phyloP scores from a whole-genome alignment of 1,140 invertebrate genomes.

The Drosophila santomea region DNA sequence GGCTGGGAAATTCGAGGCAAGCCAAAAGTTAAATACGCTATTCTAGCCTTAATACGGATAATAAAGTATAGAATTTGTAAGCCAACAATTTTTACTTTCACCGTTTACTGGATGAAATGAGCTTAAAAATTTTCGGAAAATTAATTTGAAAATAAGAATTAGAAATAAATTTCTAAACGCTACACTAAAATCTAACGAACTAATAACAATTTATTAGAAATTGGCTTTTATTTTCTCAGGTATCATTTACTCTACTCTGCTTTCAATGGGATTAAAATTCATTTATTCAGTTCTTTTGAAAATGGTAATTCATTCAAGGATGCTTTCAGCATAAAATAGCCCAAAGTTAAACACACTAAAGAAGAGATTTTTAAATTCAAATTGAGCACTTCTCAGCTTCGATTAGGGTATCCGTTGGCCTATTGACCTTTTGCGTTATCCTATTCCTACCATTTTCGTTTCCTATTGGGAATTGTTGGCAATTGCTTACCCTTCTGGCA shows the following conservation, averaged over 20 bases:
- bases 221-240: not conserved
- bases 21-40: slow-evolving; percentile 38
- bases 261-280: slow-evolving; percentile 5
- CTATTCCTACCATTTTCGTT: slow-evolving; percentile 29
- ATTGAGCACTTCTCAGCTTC: not conserved
- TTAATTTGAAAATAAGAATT: not conserved
- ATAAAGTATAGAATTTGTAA: not conserved
- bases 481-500: slow-evolving; percentile 45
- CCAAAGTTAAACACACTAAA: not conserved
- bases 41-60: not conserved
- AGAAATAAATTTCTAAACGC: not conserved
- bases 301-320: not conserved
- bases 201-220: not conserved
- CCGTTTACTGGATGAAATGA: too few species aligned
- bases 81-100: too few species aligned
- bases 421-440: slow-evolving; percentile 19
- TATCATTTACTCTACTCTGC: not conserved
- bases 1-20: slow-evolving; percentile 5
- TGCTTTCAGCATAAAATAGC: slow-evolving; percentile 6
- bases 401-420: slow-evolving; percentile 26
- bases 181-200: not conserved
- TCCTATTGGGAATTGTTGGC: slow-evolving; percentile 37
- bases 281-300: slow-evolving; percentile 9
- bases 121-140: not conserved
- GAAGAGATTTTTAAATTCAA: slow-evolving; percentile 1